Evolutionary conservation across 1,140 invertebrate genomes (phyloP).

Genomic region (Lanistes nyassanus): DNA sequence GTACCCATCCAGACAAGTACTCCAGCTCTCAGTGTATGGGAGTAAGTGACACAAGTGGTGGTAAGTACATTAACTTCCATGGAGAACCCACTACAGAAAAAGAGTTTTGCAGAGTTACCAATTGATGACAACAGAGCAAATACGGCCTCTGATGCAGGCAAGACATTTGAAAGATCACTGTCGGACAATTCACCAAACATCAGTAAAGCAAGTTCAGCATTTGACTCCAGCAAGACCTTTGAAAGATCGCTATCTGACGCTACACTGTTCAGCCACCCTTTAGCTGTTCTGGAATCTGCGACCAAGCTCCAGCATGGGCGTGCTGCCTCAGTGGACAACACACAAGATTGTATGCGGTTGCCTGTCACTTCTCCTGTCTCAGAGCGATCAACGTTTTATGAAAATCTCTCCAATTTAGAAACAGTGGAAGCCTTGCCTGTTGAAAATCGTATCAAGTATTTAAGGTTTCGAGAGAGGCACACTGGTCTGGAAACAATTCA

Average conservation of each 20-base stretch:
- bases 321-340: slow-evolving; percentile 33
- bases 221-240: slow-evolving; percentile 43
- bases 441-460: slow-evolving; percentile 24
- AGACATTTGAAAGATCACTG: slow-evolving; percentile 42
- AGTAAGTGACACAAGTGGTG: too few relatives aligned
- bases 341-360: slow-evolving; percentile 17
- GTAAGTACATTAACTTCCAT: too few relatives aligned
- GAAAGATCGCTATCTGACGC: slow-evolving; percentile 49
- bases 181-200: slow-evolving; percentile 34
- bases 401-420: slow-evolving; percentile 47
- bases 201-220: slow-evolving; percentile 5
- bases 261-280: not conserved
- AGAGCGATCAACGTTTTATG: slow-evolving; percentile 46
- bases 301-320: slow-evolving; percentile 16
- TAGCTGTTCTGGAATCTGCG: slow-evolving; percentile 25
- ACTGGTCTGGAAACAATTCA: slow-evolving; percentile 40
- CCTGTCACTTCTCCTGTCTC: slow-evolving; percentile 38
- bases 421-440: slow-evolving; percentile 18
- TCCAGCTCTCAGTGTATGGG: too few relatives aligned
- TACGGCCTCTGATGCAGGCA: slow-evolving; percentile 38
- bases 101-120: too few relatives aligned
- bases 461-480: slow-evolving; percentile 19
- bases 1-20: too few relatives aligned
- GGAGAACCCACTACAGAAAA: too few relatives aligned
- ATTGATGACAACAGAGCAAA: too few relatives aligned